Evolutionary conservation across 2,113 vertebrate genomes (phyloP).

Genomic region (Myrmecobius fasciatus): DNA sequence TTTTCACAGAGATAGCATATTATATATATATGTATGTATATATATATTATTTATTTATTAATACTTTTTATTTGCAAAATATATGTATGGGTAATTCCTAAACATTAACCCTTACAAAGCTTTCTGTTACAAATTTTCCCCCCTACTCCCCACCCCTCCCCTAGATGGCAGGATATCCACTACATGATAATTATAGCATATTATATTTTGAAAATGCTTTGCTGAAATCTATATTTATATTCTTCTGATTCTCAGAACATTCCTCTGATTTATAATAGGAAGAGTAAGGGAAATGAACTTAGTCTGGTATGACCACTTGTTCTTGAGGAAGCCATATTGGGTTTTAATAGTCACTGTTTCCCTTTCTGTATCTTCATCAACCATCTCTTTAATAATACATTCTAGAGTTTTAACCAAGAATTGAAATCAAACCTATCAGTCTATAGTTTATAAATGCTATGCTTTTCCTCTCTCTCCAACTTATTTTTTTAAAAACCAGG

Average conservation of each 20-base stretch:
- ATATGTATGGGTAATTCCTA: no score
- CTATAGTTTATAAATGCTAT: background rate
- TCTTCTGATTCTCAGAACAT: background rate
- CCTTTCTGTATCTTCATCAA: background rate
- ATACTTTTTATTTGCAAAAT: no score
- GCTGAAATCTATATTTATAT: background rate
- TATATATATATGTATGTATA: no score
- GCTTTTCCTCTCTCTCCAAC: background rate
- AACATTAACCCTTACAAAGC: no score
- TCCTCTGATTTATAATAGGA: background rate
- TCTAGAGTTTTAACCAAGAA: background rate
- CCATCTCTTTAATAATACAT: background rate
- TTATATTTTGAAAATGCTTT: background rate
- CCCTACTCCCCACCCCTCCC: no score
- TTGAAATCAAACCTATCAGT: background rate
- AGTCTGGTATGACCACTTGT: background rate
- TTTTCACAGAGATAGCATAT: background rate
- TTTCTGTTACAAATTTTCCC: no score
- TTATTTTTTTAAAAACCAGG: background rate
- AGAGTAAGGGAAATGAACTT: background rate
- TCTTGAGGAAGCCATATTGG: background rate
- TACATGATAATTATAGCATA: no score
- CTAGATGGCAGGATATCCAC: no score
- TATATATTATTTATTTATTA: no score
- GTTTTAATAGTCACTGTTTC: background rate